Evolutionary conservation across 2,888 invertebrate genomes (phyloP).

Genomic region (Hirtodrosophila alboralis): DNA sequence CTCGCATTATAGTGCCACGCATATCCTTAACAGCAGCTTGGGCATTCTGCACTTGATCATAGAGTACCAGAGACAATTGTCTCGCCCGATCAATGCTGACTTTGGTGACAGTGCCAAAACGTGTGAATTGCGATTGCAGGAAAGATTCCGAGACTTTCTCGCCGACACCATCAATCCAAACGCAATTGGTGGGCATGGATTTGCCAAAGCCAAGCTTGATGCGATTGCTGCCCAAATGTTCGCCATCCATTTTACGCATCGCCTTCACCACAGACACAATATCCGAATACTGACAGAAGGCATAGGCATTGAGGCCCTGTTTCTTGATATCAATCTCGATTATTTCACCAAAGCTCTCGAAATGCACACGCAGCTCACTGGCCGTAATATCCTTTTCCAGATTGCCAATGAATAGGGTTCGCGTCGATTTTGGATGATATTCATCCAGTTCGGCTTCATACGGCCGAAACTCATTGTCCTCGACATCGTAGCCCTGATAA

Average conservation of each 20-base stretch:
- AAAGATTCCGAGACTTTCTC: constrained; percentile 95
- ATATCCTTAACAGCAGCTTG: constrained; percentile 96
- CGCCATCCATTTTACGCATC: constrained; percentile 97
- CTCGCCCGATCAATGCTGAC: constrained; percentile 91
- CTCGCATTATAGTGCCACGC: constrained; percentile 93
- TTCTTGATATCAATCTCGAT: constrained; percentile 99
- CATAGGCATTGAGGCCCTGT: constrained; percentile 96
- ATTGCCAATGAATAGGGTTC: constrained; percentile 98
- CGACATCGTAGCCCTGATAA: constrained; percentile 94
- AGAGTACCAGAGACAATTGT: constrained; percentile 96
- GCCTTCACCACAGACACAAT: constrained; percentile 98
- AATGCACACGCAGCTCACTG: constrained; percentile 94
- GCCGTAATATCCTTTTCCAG: constrained; percentile 97
- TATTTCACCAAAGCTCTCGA: constrained; percentile 97
- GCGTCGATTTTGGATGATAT: constrained; percentile 97
- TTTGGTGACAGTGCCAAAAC: constrained; percentile 91
- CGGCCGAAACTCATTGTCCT: constrained; percentile 93
- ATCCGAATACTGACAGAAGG: constrained; percentile 98
- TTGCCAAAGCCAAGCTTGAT: constrained; percentile 98
- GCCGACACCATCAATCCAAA: constrained; percentile 96
- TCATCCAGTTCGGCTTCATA: constrained; percentile 98
- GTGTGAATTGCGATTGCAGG: constrained; percentile 91
- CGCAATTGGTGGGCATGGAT: constrained; percentile 97
- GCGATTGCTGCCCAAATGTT: constrained; percentile 95
- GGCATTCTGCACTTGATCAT: constrained; percentile 94